phyloP scores from a whole-genome alignment of 2,113 vertebrate genomes.

The Eptesicus fuscus region DNA sequence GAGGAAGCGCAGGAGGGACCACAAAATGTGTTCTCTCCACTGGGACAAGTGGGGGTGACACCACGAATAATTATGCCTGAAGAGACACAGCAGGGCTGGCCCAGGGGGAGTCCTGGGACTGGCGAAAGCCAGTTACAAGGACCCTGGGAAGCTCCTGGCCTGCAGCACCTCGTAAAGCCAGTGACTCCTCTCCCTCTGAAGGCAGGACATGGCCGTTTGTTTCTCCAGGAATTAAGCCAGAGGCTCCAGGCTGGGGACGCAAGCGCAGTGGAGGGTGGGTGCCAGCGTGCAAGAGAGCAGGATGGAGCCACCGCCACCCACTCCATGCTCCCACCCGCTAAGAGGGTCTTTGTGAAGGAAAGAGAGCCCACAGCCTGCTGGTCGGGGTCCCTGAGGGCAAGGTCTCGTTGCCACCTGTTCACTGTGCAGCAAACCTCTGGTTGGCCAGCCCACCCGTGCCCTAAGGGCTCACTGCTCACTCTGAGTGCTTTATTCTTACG shows the following conservation, averaged over 20 bases:
- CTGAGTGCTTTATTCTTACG: background rate
- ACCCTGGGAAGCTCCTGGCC: background rate
- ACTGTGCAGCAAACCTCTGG: background rate
- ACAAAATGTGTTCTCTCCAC: background rate
- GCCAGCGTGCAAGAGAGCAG: background rate
- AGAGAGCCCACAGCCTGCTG: background rate
- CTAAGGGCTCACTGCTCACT: background rate
- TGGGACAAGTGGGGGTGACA: background rate
- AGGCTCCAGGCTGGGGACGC: accelerated
- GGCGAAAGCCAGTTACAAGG: too few relatives aligned
- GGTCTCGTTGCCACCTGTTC: background rate
- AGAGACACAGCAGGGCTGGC: background rate
- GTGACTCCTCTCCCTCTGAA: background rate
- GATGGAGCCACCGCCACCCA: background rate
- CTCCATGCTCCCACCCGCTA: background rate
- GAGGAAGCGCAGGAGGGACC: background rate
- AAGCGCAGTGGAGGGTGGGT: background rate
- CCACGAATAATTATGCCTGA: background rate
- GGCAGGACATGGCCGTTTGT: background rate
- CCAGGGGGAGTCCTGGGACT: background rate
- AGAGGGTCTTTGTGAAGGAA: background rate
- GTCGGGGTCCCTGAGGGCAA: background rate
- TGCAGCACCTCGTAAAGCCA: background rate
- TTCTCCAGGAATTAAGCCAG: background rate
- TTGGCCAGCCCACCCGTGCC: too few relatives aligned